Evolutionary conservation across 2,113 vertebrate species (phyloP).

Genomic region (Origma solitaria): DNA sequence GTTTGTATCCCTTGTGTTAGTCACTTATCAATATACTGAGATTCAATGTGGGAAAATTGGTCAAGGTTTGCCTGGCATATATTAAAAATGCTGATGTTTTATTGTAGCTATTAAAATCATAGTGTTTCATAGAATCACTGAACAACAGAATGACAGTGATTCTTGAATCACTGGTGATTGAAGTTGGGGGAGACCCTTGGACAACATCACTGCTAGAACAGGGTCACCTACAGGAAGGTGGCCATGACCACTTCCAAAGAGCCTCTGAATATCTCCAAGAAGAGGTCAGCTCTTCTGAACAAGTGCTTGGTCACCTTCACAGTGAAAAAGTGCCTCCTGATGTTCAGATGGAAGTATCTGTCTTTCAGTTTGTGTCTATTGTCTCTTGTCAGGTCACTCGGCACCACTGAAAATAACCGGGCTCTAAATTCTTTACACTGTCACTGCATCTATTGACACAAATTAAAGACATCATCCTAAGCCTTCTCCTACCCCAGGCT

Average conservation of each 20-base stretch:
- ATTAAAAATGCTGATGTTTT: not conserved
- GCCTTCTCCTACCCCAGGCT: not conserved
- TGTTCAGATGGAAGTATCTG: not conserved
- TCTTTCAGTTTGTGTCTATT: not conserved
- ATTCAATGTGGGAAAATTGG: not conserved
- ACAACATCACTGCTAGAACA: not conserved
- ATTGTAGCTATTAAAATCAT: not conserved
- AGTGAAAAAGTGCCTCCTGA: not conserved
- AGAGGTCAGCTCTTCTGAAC: not conserved
- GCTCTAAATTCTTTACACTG: not conserved
- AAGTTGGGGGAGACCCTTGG: not conserved
- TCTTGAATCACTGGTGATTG: rapidly evolving
- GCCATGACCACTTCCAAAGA: not conserved
- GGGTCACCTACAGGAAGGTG: not conserved
- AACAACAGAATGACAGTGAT: not conserved
- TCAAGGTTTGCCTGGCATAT: not conserved
- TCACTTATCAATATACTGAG: not conserved
- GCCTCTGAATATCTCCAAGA: not conserved
- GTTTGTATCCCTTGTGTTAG: not conserved
- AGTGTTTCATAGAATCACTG: not conserved
- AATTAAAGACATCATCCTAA: not conserved
- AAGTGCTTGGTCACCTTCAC: not conserved
- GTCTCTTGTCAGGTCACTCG: not conserved
- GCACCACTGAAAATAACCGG: rapidly evolving
- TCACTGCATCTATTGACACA: not conserved